Conservation (phyloP, 2,888 invertebrate species). For the Acronicta psi region DNA sequence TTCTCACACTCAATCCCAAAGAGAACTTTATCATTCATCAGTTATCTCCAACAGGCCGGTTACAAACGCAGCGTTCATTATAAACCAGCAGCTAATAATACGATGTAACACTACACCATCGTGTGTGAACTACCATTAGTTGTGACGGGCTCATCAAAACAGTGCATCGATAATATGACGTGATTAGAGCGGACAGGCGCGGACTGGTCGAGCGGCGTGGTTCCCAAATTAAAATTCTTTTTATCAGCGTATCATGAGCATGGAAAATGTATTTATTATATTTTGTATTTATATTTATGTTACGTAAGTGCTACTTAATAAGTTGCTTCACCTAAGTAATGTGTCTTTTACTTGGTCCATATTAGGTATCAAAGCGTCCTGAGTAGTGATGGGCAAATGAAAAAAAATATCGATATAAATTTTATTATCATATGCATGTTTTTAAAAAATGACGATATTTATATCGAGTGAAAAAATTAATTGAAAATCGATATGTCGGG, state of each 20-base stretch:
- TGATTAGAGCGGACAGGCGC: conserved; percentile 69
- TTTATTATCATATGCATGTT: no score
- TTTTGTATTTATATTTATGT: no score
- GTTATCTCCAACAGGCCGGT: conserved; percentile 4
- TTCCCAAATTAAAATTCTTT: conserved; percentile 52
- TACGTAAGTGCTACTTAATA: no score
- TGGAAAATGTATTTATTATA: conserved; percentile 1
- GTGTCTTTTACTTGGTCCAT: no score
- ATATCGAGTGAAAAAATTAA: no score
- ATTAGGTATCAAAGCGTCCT: no score
- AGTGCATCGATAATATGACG: conserved; percentile 71
- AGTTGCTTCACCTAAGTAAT: no score
- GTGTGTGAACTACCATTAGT: conserved; percentile 74
- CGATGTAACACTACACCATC: conserved; percentile 75
- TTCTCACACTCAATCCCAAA: not conserved
- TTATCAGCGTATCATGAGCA: conserved; percentile 22
- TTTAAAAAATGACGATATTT: no score
- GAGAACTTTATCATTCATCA: not conserved
- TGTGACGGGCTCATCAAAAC: conserved; percentile 78
- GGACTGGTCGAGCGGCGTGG: conserved; percentile 50
- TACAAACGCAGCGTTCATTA: conserved; percentile 18
- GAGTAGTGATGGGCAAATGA: no score
- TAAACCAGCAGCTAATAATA: conserved; percentile 39
- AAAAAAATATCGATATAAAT: no score
- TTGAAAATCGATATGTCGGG: no score